These are phyloP conservation scores for Diplolepis rosae DNA, from an alignment of 2,888 invertebrate species.

Conservation along the genomic window DNA sequence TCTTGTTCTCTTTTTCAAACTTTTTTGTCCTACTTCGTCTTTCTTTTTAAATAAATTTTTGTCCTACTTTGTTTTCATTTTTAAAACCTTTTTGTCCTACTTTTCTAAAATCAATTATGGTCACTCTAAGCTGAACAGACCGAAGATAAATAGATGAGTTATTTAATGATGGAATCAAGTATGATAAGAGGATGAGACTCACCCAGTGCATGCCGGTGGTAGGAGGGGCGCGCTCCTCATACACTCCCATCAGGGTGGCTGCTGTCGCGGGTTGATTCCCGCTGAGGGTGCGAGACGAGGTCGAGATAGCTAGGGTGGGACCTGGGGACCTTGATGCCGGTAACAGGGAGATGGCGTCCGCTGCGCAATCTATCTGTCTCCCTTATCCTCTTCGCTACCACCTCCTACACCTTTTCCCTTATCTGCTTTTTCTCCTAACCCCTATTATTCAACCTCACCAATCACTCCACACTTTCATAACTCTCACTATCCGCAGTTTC, in stretches of 20 bases:
- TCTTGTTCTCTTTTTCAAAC: no score
- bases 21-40: no score
- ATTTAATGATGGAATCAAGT: conserved; percentile 22
- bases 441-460: conserved; percentile 15
- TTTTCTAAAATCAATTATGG: no score
- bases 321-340: conserved; percentile 74
- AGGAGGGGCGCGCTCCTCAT: conserved; percentile 85
- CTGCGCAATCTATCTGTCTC: conserved; percentile 49
- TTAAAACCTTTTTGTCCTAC: no score
- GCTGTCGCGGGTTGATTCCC: conserved; percentile 72
- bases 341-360: conserved; percentile 74
- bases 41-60: no score
- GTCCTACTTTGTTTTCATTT: no score
- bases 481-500: conserved; percentile 5
- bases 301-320: conserved; percentile 71
- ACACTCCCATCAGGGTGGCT: conserved; percentile 89
- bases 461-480: conserved; percentile 21
- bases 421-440: conserved; percentile 34
- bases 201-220: conserved; percentile 95
- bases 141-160: no score
- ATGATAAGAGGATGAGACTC: conserved; percentile 72
- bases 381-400: conserved; percentile 50
- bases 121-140: no score
- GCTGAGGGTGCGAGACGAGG: conserved; percentile 69
- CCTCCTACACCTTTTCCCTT: conserved; percentile 41